A percentile compares a stretch with the other conserved stretches of the same genome.
Evolutionary conservation across 2,888 invertebrate genomes (phyloP).

Genomic region (Synergus umbraculus): DNA sequence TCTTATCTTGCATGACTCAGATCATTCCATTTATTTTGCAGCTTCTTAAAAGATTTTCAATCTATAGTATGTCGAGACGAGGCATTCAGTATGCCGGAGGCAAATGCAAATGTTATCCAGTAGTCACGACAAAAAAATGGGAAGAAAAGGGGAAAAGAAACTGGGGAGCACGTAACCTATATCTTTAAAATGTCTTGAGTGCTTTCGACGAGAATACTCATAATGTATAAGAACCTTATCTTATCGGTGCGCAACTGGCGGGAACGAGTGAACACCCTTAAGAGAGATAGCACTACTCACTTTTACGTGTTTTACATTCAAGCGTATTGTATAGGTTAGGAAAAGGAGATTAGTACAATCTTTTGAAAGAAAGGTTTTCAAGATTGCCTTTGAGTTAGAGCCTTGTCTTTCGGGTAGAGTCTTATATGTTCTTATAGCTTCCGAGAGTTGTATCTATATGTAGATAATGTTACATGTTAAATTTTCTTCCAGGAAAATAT

Average conservation of each 20-base stretch:
- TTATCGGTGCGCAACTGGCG: constrained; percentile 32
- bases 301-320: constrained; percentile 37
- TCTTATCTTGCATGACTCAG: constrained; percentile 33
- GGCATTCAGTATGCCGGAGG: background rate
- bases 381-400: background rate
- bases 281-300: constrained; percentile 29
- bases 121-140: constrained; percentile 17
- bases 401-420: background rate
- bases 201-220: constrained; percentile 40
- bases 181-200: constrained; percentile 31
- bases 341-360: constrained; percentile 27
- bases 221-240: constrained; percentile 37
- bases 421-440: background rate
- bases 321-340: constrained; percentile 21
- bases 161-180: background rate
- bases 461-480: background rate
- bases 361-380: constrained; percentile 21
- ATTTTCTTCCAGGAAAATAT: background rate
- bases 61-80: background rate
- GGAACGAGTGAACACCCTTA: constrained; percentile 38
- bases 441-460: background rate
- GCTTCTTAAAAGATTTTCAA: constrained; percentile 29
- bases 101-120: constrained; percentile 25
- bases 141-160: background rate
- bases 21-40: constrained; percentile 24